Percentiles rank a stretch among this genome's conserved stretches.
phyloP scores from a whole-genome alignment of 1,140 invertebrate species.

The Tribolium madens region DNA sequence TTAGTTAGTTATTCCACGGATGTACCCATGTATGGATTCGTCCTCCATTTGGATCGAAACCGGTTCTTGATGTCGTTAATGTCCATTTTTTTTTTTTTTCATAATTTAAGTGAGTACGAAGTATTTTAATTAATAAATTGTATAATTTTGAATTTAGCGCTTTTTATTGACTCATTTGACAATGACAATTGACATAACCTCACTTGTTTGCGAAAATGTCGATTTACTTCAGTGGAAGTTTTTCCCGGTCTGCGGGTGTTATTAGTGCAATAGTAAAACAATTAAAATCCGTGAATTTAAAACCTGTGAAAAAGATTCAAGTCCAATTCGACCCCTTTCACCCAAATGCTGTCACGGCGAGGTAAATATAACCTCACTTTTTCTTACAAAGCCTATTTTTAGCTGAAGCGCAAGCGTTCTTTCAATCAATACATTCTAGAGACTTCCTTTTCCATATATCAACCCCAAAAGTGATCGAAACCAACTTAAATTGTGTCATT shows the following conservation, averaged over 20 bases:
- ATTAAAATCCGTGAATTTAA: slow-evolving; percentile 77
- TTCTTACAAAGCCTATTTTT: background rate
- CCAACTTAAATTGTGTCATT: slow-evolving; percentile 80
- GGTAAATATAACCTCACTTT: slow-evolving; percentile 70
- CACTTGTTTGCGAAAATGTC: slow-evolving; percentile 70
- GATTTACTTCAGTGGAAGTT: slow-evolving; percentile 75
- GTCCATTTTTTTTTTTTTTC: too few species aligned
- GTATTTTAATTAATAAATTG: too few species aligned
- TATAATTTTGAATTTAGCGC: too few species aligned
- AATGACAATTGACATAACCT: background rate
- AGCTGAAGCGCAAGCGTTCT: slow-evolving; percentile 59
- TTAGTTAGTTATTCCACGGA: slow-evolving; percentile 39
- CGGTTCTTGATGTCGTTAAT: slow-evolving; percentile 24
- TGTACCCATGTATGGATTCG: slow-evolving; percentile 23
- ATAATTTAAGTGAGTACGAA: too few species aligned
- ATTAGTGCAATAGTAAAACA: slow-evolving; percentile 78
- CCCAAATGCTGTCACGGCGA: slow-evolving; percentile 74
- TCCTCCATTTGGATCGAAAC: slow-evolving; percentile 30
- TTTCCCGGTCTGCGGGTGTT: slow-evolving; percentile 73
- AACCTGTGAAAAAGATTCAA: slow-evolving; percentile 81
- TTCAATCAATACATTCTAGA: slow-evolving; percentile 68
- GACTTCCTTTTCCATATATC: slow-evolving; percentile 79
- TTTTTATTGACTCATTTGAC: too few species aligned
- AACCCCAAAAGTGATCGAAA: slow-evolving; percentile 72
- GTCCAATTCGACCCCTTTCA: slow-evolving; percentile 89